phyloP scores from a whole-genome alignment of 2,888 invertebrate species.

The Galerucella nymphaeae region DNA sequence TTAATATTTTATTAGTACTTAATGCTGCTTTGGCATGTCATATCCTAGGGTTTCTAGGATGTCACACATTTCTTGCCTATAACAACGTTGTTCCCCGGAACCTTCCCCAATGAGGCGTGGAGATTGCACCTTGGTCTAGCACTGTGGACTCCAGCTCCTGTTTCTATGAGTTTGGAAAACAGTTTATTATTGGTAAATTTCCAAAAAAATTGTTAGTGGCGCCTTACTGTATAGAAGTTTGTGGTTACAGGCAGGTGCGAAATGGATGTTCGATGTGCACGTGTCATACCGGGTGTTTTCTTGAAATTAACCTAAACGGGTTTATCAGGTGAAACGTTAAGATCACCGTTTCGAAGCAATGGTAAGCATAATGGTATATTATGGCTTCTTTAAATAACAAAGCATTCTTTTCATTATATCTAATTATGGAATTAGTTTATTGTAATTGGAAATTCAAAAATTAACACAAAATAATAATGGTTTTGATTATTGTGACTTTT shows the following conservation, averaged over 20 bases:
- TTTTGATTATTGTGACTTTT: too few species aligned
- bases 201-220: background rate
- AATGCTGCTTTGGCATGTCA: too few species aligned
- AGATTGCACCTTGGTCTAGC: too few species aligned
- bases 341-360: background rate
- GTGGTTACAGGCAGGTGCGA: slow-evolving; percentile 33
- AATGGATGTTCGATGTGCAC: slow-evolving; percentile 10
- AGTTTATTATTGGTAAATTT: too few species aligned
- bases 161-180: too few species aligned
- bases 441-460: background rate
- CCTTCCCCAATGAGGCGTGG: too few species aligned
- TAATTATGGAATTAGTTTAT: background rate
- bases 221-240: slow-evolving; percentile 1
- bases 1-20: too few species aligned
- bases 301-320: background rate
- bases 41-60: too few species aligned
- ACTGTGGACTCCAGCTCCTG: too few species aligned
- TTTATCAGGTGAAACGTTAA: slow-evolving; percentile 10
- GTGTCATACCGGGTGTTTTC: slow-evolving; percentile 26
- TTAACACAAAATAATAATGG: too few species aligned
- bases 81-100: too few species aligned
- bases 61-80: too few species aligned
- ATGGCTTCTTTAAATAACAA: background rate
- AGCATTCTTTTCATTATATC: background rate
- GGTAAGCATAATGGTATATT: background rate